Base-by-base conservation (phyloP, 2,113 vertebrate genomes). In the Beaufortia kweichowensis region DNA sequence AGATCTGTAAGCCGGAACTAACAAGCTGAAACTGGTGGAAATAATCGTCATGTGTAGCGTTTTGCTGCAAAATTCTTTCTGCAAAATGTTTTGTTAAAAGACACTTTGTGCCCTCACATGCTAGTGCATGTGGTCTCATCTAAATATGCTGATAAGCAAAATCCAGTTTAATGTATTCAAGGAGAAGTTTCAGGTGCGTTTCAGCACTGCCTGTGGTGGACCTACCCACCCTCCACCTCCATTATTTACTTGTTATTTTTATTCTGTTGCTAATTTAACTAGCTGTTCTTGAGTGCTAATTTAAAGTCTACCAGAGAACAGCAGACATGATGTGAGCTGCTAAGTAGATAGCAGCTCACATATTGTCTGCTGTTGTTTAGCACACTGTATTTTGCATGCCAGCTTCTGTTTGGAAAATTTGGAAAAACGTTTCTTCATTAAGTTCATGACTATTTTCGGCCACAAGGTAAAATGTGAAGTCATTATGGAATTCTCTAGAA, bases 261-360 rank as follows among this genome's bases (percentile, higher is more conserved):
- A 85, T 87, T 88, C 83, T 79, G 85, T 82, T 82, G 89, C 88
- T 92, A 91, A 89, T 91, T 91, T 89, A 91, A 90, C 87, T 60
- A 71, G 62, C 72, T 81, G 35, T 61, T 41, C 12, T 23, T 77
- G 71, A 23, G 59, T 61, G 67, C 48, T 39, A 24, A 66, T 80
- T 78, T 77, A 66, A n/a, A n/a, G n/a, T n/a, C n/a, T n/a, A n/a
- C n/a, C n/a, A n/a, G n/a, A n/a, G n/a, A n/a, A n/a, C n/a, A n/a
- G n/a, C n/a, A n/a, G n/a, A n/a, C n/a, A n/a, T n/a, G n/a, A n/a
- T n/a, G n/a, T n/a, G n/a, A n/a, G n/a, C n/a, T n/a, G n/a, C n/a
- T n/a, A n/a, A n/a, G n/a, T 33, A 23, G 29, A 46, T 28, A 62
- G 43, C 46, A 43, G 55, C 67, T 62, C 61, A 53, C 68, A 63